Conservation (phyloP, 2,888 invertebrate genomes). For the Thymelicus sylvestris region DNA sequence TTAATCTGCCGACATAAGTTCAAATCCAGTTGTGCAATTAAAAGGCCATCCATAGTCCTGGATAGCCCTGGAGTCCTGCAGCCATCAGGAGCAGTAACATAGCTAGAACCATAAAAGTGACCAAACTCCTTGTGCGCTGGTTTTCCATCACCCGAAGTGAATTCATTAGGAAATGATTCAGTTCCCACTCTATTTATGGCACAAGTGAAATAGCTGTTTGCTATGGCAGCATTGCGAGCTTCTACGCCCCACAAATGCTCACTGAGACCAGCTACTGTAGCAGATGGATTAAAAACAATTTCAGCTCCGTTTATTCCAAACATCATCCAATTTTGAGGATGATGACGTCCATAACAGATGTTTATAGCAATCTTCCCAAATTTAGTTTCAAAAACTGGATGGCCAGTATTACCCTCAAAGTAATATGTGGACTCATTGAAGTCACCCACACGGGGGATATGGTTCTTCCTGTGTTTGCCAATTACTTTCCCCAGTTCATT, state of each 20-base stretch:
- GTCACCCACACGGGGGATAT: conserved; percentile 98
- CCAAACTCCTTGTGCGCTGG: conserved; percentile 95
- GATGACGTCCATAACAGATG: conserved; percentile 99
- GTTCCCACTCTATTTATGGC: conserved; percentile 98
- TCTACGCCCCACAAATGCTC: conserved; percentile 98
- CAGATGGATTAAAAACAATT: conserved; percentile 99
- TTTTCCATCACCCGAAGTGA: conserved; percentile 86
- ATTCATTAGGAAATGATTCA: conserved; percentile 89
- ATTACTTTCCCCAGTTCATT: conserved; percentile 93
- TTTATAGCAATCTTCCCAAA: conserved; percentile 97
- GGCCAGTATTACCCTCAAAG: conserved; percentile 97
- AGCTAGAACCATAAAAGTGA: conserved; percentile 98
- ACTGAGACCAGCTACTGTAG: conserved; percentile 92
- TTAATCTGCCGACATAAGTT: conserved; percentile 97
- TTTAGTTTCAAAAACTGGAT: conserved; percentile 95
- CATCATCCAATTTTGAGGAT: conserved; percentile 99
- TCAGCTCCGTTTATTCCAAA: conserved; percentile 99
- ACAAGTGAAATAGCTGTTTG: conserved; percentile 97
- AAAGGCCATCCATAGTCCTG: conserved; percentile 92
- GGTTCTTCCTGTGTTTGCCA: conserved; percentile 98
- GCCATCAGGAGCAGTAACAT: conserved; percentile 97
- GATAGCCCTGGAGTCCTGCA: conserved; percentile 94
- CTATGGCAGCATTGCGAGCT: conserved; percentile 98
- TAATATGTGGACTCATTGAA: conserved; percentile 99
- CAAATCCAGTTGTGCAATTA: conserved; percentile 95